These are phyloP conservation scores for Drosophila hydei DNA, from an alignment of 1,140 invertebrate genomes.

Conservation along the genomic window DNA sequence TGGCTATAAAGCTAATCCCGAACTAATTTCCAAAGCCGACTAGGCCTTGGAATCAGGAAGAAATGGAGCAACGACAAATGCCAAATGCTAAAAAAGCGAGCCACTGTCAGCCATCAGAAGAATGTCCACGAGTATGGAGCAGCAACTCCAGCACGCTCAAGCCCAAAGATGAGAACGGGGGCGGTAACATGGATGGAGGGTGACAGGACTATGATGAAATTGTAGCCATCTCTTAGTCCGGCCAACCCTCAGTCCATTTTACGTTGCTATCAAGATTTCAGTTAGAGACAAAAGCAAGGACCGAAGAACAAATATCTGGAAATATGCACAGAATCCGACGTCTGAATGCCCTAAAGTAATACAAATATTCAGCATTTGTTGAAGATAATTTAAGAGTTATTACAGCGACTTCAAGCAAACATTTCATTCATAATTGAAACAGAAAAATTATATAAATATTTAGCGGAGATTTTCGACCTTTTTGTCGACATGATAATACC, in stretches of 20 bases:
- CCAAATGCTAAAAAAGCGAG: slow-evolving; percentile 34
- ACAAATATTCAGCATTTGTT: background rate
- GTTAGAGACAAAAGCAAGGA: slow-evolving; percentile 15
- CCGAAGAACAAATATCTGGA: background rate
- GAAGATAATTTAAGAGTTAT: no score
- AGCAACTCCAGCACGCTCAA: slow-evolving; percentile 30
- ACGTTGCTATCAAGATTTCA: slow-evolving; percentile 62
- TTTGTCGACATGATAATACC: no score
- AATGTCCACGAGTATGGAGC: slow-evolving; percentile 51
- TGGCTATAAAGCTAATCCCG: slow-evolving; percentile 53
- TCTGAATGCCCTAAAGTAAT: slow-evolving; percentile 8
- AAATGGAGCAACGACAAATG: slow-evolving; percentile 22
- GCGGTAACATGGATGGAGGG: background rate
- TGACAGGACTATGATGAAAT: slow-evolving; percentile 37
- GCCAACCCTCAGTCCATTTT: slow-evolving; percentile 54
- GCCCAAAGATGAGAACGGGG: background rate
- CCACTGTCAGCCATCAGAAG: slow-evolving; percentile 40
- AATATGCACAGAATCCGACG: background rate
- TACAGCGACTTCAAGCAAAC: no score
- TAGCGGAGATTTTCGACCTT: no score
- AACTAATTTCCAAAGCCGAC: slow-evolving; percentile 69
- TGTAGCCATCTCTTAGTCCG: slow-evolving; percentile 38
- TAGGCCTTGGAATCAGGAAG: slow-evolving; percentile 44
- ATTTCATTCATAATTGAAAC: background rate
- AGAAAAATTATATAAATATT: no score